Base-by-base conservation (phyloP, 2,113 vertebrate species). In the Saccopteryx bilineata region DNA sequence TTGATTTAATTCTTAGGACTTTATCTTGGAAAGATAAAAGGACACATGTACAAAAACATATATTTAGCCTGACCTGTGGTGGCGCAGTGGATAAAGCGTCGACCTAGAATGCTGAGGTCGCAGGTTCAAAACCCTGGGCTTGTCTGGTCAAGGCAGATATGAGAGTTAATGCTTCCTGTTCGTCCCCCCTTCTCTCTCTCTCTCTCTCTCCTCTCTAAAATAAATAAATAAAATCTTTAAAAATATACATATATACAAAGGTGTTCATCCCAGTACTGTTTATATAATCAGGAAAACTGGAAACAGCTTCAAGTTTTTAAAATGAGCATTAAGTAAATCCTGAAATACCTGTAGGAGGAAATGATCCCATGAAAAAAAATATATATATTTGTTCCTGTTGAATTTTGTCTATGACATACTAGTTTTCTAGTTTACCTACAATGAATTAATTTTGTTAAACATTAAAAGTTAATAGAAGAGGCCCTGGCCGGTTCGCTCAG, bases 261-360 rank as follows among this genome's bases (percentile, higher is more conserved):
- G 4, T 88, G 9, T 76, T 90, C 26, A 5, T 93, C 48, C 10
- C 33, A 93, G 11, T 95, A 5, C 63, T 80, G 6, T 90, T 91
- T 90, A 24, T 68, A 56, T 61, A 61, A 46, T 68, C 82, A 75
- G 24, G 33, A 54, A 90, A 69, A 75, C 14, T 26, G 23, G 39
- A 80, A 83, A 75, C 26, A 92, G 7, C 48, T 82, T 19, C 50
- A 52, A 54, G 11, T 97, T 0, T 21, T 21, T 39, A 78, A 78
- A 71, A 28, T 61, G 56, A 28, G 15, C 31, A 81, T 65, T 65
- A 50, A 94, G 33, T 85, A 92, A 96, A 91, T 86, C 69, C n/a
- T 65, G 23, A 88, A 74, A 91, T 58, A 83, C 80, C n/a, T 82
- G 2, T 90, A 76, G 39, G 21, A 79, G 31, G n/a, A 66, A 76